Conservation (phyloP, 2,888 invertebrate species). For the Acanthoscelides obtectus region DNA sequence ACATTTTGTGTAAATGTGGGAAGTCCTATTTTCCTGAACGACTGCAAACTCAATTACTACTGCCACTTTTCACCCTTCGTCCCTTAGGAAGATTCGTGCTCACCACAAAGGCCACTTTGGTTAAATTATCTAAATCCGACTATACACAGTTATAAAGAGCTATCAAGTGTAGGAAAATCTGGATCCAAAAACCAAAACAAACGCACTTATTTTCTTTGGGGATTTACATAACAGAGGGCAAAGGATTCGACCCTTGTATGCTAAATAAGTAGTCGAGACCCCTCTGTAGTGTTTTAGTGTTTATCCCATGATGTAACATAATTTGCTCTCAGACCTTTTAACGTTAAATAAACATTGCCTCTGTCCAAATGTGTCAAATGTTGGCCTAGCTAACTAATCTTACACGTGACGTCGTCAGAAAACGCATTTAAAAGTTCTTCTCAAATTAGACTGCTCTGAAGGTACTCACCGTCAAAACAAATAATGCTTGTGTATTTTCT, state of each 20-base stretch:
- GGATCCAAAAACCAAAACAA: slow-evolving; percentile 6
- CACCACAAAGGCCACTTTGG: neutral
- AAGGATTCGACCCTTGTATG: slow-evolving; percentile 16
- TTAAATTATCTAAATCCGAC: neutral
- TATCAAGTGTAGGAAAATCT: neutral
- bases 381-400: slow-evolving; percentile 28
- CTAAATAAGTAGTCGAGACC: slow-evolving; percentile 3
- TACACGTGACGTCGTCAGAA: slow-evolving; percentile 14
- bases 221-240: slow-evolving; percentile 21
- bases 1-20: neutral
- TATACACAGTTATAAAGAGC: neutral
- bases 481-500: slow-evolving; percentile 39
- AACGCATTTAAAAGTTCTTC: slow-evolving; percentile 11
- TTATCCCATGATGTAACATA: slow-evolving; percentile 24
- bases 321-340: slow-evolving; percentile 39
- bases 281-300: slow-evolving; percentile 15
- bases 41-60: neutral
- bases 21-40: neutral
- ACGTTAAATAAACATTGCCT: slow-evolving; percentile 36
- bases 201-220: slow-evolving; percentile 9
- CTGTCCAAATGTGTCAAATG: slow-evolving; percentile 39
- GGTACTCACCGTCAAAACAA: slow-evolving; percentile 40
- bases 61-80: neutral
- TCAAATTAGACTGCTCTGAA: slow-evolving; percentile 34
- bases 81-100: neutral